Percentiles rank a stretch among this genome's conserved stretches.
Conservation (phyloP, 2,797 vertebrate genomes). For the Rhinella marina region DNA sequence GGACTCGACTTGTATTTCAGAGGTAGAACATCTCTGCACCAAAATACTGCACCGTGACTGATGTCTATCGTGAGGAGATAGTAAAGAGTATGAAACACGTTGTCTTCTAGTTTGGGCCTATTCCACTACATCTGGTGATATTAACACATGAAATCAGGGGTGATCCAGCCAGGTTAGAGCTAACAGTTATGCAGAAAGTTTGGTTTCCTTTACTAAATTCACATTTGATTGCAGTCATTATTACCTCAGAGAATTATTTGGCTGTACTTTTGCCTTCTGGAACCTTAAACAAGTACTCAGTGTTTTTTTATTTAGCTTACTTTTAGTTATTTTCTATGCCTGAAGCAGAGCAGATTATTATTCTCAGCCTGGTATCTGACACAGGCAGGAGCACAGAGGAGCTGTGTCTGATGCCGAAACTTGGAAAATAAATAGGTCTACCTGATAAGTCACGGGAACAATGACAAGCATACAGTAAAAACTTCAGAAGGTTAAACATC, state of each 20-base stretch:
- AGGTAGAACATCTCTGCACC: neutral
- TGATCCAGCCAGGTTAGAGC: neutral
- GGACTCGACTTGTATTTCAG: neutral
- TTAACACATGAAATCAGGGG: neutral
- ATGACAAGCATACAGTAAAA: neutral
- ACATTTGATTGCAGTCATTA: neutral
- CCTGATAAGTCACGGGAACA: neutral
- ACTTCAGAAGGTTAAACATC: neutral
- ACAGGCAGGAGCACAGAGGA: neutral
- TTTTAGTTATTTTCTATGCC: neutral
- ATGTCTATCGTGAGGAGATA: neutral
- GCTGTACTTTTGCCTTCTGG: neutral
- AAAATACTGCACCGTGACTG: neutral
- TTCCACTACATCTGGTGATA: neutral
- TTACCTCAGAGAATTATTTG: neutral
- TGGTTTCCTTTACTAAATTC: neutral
- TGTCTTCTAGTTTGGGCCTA: neutral
- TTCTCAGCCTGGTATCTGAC: slow-evolving; percentile 8
- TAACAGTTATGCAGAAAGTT: neutral
- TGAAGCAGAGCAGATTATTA: neutral
- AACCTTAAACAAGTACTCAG: neutral
- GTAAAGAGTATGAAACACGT: neutral
- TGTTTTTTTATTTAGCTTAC: neutral
- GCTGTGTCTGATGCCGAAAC: neutral
- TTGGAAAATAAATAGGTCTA: neutral